phyloP scores from a whole-genome alignment of 1,140 invertebrate species.

The Pogonomyrmex barbatus region DNA sequence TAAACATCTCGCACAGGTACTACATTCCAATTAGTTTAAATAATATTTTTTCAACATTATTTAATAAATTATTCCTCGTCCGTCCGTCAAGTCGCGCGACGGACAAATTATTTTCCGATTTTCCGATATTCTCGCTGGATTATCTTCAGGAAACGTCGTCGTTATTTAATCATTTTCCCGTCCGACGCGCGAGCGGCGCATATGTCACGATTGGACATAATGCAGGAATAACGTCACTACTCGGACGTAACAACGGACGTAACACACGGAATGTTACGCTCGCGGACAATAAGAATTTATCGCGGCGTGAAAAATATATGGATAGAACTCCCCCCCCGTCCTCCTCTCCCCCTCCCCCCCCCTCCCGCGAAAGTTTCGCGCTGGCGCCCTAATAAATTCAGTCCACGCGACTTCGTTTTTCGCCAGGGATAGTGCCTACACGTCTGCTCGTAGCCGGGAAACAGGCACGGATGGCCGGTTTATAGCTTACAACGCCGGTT shows the following conservation, averaged over 20 bases:
- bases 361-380: conserved; percentile 42
- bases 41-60: neutral
- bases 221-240: neutral
- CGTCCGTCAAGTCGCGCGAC: too few relatives aligned
- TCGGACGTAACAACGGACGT: conserved; percentile 17
- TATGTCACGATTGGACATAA: conserved; percentile 18
- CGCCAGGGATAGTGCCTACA: conserved; percentile 30
- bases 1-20: neutral
- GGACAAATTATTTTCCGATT: neutral
- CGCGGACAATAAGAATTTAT: conserved; percentile 61
- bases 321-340: conserved; percentile 14
- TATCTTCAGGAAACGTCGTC: neutral
- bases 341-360: neutral
- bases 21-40: neutral
- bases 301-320: conserved; percentile 56
- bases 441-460: conserved; percentile 28
- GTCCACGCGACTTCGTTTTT: conserved; percentile 40
- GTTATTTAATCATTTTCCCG: conserved; percentile 31
- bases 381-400: conserved; percentile 50
- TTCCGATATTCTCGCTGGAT: neutral
- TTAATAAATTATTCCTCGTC: neutral
- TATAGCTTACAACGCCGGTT: conserved; percentile 58
- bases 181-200: neutral
- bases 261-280: conserved; percentile 20
- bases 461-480: conserved; percentile 53